These are phyloP conservation scores for Chironomus striatipennis DNA, from an alignment of 1,140 invertebrate species.

Conservation along the genomic window DNA sequence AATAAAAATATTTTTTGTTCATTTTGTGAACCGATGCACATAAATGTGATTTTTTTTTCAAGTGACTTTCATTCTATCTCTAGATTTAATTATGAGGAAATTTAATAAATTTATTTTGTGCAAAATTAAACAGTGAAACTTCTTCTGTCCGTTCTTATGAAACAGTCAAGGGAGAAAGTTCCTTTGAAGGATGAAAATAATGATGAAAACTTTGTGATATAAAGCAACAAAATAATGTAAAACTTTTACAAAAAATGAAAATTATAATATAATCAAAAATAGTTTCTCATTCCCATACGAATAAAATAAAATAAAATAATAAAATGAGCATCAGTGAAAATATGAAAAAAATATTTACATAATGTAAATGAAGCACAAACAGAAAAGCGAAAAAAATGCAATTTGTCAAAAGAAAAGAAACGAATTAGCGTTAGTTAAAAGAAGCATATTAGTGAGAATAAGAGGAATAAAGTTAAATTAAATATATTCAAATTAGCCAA, in stretches of 20 bases:
- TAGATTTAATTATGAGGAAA: constrained; percentile 7
- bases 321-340: background rate
- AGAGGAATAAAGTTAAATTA: too few species aligned
- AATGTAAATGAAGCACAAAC: too few species aligned
- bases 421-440: background rate
- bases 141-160: too few species aligned
- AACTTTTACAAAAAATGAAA: too few species aligned
- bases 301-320: background rate
- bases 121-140: background rate
- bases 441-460: background rate
- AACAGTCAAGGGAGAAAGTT: too few species aligned
- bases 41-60: background rate
- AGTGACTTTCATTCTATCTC: too few species aligned
- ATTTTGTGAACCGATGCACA: background rate
- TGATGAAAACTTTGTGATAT: constrained; percentile 13
- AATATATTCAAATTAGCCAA: background rate
- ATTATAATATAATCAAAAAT: background rate
- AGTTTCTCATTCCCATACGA: background rate
- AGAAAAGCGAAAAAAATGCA: background rate
- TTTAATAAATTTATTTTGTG: background rate
- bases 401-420: background rate
- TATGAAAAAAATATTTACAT: too few species aligned
- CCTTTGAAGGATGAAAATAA: background rate
- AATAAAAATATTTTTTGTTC: too few species aligned
- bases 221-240: background rate